These are phyloP conservation scores for Saccopteryx bilineata DNA, from an alignment of 2,113 vertebrate genomes.

Conservation along the genomic window DNA sequence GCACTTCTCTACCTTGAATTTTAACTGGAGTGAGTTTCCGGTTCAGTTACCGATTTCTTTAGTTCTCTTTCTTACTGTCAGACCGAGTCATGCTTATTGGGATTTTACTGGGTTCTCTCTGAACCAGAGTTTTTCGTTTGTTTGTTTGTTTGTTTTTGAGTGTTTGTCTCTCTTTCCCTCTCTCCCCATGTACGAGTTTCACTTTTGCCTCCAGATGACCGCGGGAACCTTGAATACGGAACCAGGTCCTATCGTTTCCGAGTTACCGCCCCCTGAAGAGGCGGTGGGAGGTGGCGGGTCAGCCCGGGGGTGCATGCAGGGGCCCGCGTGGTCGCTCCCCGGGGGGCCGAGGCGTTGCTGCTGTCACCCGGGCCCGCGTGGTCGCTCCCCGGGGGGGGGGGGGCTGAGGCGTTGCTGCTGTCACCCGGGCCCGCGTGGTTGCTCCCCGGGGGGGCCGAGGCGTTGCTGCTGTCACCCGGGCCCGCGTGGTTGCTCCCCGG, in stretches of 20 bases:
- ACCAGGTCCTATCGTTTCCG: background rate
- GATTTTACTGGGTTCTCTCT: background rate
- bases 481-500: background rate
- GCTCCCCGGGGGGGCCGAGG: background rate
- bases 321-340: no score
- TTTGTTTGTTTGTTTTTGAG: background rate
- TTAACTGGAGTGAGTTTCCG: background rate
- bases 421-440: background rate
- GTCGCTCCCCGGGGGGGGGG: no score
- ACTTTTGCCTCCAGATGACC: background rate
- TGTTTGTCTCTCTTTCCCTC: background rate
- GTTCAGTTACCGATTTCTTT: conserved; percentile 5
- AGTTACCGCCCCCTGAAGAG: background rate
- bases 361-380: background rate
- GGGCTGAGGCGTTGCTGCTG: background rate
- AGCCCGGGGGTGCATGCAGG: accelerated
- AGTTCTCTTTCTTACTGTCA: conserved; percentile 19
- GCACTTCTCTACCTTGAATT: background rate
- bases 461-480: background rate
- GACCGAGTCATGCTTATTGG: background rate
- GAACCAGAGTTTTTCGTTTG: background rate
- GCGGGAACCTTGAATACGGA: background rate
- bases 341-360: background rate
- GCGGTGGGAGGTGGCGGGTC: background rate
- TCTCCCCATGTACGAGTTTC: background rate